These are phyloP conservation scores for silkworm (Bombyx mori) DNA, from an alignment of 1,140 invertebrate species.

Conservation along the genomic window DNA sequence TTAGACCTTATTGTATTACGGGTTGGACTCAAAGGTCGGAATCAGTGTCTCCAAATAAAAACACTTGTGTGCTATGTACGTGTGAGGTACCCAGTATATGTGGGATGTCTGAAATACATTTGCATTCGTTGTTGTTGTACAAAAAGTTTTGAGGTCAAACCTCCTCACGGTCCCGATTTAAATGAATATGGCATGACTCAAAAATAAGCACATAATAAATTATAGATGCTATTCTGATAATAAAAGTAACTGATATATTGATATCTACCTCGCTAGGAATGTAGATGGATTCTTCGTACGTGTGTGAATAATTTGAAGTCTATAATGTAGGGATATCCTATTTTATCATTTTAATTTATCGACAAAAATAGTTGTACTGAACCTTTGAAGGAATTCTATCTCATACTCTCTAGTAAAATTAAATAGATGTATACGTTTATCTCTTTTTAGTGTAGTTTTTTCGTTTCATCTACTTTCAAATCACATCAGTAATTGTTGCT, in stretches of 20 bases:
- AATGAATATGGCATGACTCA: constrained; percentile 26
- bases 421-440: no score
- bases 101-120: constrained; percentile 25
- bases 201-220: constrained; percentile 34
- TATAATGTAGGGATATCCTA: background rate
- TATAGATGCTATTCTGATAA: constrained; percentile 22
- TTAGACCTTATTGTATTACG: no score
- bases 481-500: no score
- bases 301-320: background rate
- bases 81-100: background rate
- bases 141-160: constrained; percentile 19
- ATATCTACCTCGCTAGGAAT: constrained; percentile 16
- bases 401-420: no score
- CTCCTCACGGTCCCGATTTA: constrained; percentile 12
- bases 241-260: constrained; percentile 26
- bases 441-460: no score
- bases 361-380: background rate
- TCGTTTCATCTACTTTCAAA: no score
- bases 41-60: no score
- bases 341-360: background rate
- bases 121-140: constrained; percentile 17
- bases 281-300: constrained; percentile 11
- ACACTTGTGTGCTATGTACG: no score
- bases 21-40: no score
- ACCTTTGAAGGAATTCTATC: no score